phyloP scores from a whole-genome alignment of 2,888 invertebrate species.

The Osmoderma eremita region DNA sequence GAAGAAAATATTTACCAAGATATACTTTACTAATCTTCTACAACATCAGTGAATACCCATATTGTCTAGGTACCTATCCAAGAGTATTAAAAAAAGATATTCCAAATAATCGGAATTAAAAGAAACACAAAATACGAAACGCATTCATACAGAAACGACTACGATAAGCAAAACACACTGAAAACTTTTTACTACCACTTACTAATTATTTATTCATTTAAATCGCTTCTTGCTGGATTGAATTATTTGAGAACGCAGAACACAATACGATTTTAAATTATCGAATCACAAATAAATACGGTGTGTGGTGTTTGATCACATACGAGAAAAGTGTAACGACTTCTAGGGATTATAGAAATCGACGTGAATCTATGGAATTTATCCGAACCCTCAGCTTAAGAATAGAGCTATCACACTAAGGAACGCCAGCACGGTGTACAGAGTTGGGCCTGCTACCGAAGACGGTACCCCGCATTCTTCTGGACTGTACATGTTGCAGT shows the following conservation, averaged over 20 bases:
- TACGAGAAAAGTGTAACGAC: constrained; percentile 13
- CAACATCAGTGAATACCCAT: too few species aligned
- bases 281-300: constrained; percentile 24
- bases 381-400: constrained; percentile 24
- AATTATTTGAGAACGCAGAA: constrained; percentile 19
- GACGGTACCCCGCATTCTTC: constrained; percentile 54
- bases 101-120: constrained; percentile 8
- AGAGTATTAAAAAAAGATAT: constrained; percentile 11
- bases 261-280: constrained; percentile 23
- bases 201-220: not conserved
- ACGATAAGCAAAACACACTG: not conserved
- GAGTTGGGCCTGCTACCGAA: not conserved
- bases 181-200: not conserved
- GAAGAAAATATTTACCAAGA: too few species aligned
- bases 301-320: constrained; percentile 20
- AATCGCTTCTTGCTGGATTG: not conserved
- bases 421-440: not conserved
- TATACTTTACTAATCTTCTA: too few species aligned
- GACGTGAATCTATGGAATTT: not conserved
- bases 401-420: constrained; percentile 5
- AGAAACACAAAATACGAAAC: not conserved
- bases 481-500: constrained; percentile 57
- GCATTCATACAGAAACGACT: not conserved
- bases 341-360: not conserved
- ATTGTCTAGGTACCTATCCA: not conserved